Conservation (phyloP, 2,113 vertebrate genomes). For the Clarias gariepinus region DNA sequence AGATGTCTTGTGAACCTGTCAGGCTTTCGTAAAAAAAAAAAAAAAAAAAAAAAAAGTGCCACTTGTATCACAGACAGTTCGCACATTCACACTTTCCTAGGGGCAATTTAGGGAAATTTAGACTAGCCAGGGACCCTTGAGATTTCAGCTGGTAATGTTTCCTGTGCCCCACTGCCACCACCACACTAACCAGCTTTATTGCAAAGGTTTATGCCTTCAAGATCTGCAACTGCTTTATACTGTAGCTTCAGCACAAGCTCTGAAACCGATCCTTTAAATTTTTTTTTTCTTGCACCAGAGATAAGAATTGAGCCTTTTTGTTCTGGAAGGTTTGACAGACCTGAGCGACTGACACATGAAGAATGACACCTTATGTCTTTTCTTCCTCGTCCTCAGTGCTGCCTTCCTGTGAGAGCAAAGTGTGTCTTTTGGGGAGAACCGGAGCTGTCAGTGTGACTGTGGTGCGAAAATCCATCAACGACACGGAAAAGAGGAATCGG, state of each 20-base stretch:
- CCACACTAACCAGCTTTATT: too few species aligned
- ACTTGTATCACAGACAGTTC: neutral
- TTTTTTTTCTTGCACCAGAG: conserved; percentile 11
- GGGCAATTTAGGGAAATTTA: neutral
- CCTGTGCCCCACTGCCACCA: neutral
- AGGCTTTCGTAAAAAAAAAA: neutral
- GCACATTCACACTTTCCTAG: neutral
- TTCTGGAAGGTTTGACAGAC: conserved; percentile 49
- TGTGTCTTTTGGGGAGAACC: conserved; percentile 45
- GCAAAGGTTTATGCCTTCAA: too few species aligned
- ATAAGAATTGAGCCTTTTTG: conserved; percentile 27
- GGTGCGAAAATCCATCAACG: conserved; percentile 42
- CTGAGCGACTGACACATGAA: conserved; percentile 55
- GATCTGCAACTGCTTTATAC: neutral
- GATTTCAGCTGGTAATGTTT: neutral
- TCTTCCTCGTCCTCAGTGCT: conserved; percentile 42
- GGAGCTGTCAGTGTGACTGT: conserved; percentile 36
- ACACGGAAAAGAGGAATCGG: conserved; percentile 43
- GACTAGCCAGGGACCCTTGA: neutral
- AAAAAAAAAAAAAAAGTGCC: neutral
- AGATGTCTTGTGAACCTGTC: neutral
- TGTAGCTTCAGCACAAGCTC: neutral
- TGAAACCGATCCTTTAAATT: conserved; percentile 5
- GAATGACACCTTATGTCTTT: conserved; percentile 56
- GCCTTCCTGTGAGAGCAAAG: conserved; percentile 47